Percentiles rank a stretch among this genome's conserved stretches.
phyloP scores from a whole-genome alignment of 2,113 vertebrate genomes.

The Gallinago undulata region DNA sequence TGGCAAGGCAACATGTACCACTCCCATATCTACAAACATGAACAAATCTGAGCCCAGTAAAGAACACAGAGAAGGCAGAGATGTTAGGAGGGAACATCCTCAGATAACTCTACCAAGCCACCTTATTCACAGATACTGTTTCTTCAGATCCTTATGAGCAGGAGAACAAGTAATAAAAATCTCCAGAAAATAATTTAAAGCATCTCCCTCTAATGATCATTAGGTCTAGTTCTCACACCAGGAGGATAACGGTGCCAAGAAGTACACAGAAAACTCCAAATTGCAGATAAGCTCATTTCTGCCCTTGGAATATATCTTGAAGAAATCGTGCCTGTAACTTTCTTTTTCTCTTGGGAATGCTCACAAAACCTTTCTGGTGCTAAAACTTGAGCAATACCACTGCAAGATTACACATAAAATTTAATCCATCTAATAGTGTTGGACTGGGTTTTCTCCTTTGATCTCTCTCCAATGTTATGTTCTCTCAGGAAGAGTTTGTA shows the following conservation, averaged over 20 bases:
- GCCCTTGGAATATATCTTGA: neutral
- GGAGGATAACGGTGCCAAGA: neutral
- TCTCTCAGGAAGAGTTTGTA: conserved; percentile 9
- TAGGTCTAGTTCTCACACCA: neutral
- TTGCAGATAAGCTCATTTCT: neutral
- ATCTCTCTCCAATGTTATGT: conserved; percentile 37
- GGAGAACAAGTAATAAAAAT: neutral
- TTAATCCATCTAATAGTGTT: conserved; percentile 16
- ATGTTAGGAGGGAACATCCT: neutral
- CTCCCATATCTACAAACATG: neutral
- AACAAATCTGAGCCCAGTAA: neutral
- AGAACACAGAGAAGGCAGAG: neutral
- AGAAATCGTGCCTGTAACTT: neutral
- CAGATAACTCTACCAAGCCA: neutral
- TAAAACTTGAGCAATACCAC: conserved; percentile 2
- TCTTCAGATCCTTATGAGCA: neutral
- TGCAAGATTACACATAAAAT: conserved; percentile 11
- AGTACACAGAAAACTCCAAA: neutral
- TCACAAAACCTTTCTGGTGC: neutral
- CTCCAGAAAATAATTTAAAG: neutral
- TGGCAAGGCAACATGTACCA: neutral
- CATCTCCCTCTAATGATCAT: neutral
- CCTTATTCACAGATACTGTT: neutral
- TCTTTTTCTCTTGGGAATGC: conserved; percentile 26
- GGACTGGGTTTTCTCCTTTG: conserved; percentile 32